A percentile compares a stretch with the other conserved stretches of the same genome.
Evolutionary conservation across 2,888 invertebrate species (phyloP).

Genomic region (Plagodis pulveraria): DNA sequence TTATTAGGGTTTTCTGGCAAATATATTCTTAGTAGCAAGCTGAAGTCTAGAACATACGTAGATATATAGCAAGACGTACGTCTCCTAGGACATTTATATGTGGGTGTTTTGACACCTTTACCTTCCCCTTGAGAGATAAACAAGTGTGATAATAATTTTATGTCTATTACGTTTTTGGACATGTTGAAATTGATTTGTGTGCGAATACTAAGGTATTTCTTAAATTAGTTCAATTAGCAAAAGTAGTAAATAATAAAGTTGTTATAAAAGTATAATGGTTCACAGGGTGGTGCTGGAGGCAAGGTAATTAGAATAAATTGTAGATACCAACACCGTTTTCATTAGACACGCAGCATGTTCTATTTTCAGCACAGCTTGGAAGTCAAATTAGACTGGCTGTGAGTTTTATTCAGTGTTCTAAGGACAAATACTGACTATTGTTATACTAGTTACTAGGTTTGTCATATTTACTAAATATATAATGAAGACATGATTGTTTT

Average conservation of each 20-base stretch:
- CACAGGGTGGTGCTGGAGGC: constrained; percentile 80
- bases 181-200: neutral
- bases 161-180: too few relatives aligned
- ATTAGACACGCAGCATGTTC: constrained; percentile 67
- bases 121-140: too few relatives aligned
- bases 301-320: constrained; percentile 71
- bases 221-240: constrained; percentile 1
- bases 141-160: too few relatives aligned
- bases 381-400: constrained; percentile 55
- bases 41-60: too few relatives aligned
- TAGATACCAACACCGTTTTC: constrained; percentile 49
- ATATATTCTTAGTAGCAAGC: too few relatives aligned
- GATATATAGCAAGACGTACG: too few relatives aligned
- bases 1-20: too few relatives aligned
- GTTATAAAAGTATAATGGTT: constrained; percentile 60
- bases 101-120: too few relatives aligned
- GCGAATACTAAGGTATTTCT: neutral
- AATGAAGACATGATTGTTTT: neutral
- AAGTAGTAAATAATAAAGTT: constrained; percentile 12
- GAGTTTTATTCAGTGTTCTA: constrained; percentile 14
- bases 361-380: constrained; percentile 56
- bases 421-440: constrained; percentile 12
- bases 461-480: constrained; percentile 8
- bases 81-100: too few relatives aligned
- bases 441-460: constrained; percentile 2